These are phyloP conservation scores for Yponomeuta malinellus DNA, from an alignment of 2,888 invertebrate genomes.

Conservation along the genomic window DNA sequence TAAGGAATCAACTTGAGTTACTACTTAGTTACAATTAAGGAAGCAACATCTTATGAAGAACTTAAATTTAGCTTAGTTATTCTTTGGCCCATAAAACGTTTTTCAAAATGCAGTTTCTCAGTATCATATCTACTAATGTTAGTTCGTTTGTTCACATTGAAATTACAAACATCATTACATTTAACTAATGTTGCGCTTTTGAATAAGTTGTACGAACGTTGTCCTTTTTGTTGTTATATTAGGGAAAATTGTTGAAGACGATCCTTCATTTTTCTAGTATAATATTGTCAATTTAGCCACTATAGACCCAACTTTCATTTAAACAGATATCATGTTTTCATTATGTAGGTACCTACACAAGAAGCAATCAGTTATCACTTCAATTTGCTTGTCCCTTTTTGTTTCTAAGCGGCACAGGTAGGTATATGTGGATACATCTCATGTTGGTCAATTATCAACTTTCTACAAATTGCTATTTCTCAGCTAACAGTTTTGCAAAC, in stretches of 20 bases:
- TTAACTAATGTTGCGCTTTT: constrained; percentile 34
- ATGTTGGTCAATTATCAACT: constrained; percentile 44
- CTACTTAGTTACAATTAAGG: too few relatives aligned
- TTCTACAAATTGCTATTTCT: constrained; percentile 49
- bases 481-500: constrained; percentile 58
- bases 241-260: constrained; percentile 49
- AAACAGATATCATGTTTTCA: constrained; percentile 39
- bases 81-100: too few relatives aligned
- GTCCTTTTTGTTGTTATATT: constrained; percentile 27
- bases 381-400: constrained; percentile 23
- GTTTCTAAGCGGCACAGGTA: not conserved
- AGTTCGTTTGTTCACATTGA: constrained; percentile 20
- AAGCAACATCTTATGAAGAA: too few relatives aligned
- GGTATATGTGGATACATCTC: constrained; percentile 24
- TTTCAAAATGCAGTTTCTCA: not conserved
- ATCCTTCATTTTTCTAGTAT: constrained; percentile 59
- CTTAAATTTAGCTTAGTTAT: too few relatives aligned
- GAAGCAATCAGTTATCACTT: constrained; percentile 49
- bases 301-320: constrained; percentile 44
- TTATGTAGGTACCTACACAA: constrained; percentile 33
- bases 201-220: constrained; percentile 26
- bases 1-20: too few relatives aligned
- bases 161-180: constrained; percentile 39
- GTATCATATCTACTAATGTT: not conserved
- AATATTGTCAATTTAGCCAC: constrained; percentile 61